Base-by-base conservation (phyloP, 2,888 invertebrate species). In the Diarsia brunnea region DNA sequence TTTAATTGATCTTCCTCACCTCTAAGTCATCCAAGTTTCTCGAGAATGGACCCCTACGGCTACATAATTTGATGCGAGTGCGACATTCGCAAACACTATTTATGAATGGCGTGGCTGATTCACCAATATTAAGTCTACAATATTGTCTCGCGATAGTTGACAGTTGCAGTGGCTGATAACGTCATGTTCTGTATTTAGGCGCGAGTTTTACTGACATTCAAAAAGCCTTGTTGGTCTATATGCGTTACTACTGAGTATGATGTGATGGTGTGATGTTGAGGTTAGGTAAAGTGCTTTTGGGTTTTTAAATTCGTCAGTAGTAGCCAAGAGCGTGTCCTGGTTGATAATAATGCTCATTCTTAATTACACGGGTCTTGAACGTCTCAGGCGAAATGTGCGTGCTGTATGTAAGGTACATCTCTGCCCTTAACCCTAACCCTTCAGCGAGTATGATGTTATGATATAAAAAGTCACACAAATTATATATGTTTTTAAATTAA, bases 31-130 rank as follows among this genome's bases (percentile, higher is more conserved):
- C 5, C 7, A 24, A 0, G n/a, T 4, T 53, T 53, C 53, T n/a
- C 4, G 4, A n/a, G 53, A n/a, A 53, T 53, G 0, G 53, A 4
- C 53, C n/a, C 5, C n/a, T 10, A 12, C 24, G 12, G 12, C 53
- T 53, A 53, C 4, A 49, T 49, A 53, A 53, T n/a, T 53, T 12
- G n/a, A 12, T 1, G 12, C 4, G 5, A 53, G 53, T 66, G 49
- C 27, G 27, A 10, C 49, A 38, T 19, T n/a, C 19, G 38, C 8
- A 3, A 49, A 19, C 69, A 24, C 10, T 5, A 10, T n/a, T 11
- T 47, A 63, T 47, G n/a, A 70, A 64, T 47, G 47, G n/a, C n/a
- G 12, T n/a, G 19, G 14, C 61, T 63, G 38, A 63, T 63, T 63
- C 61, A 63, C 61, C 61, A 31, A 31, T 21, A 31, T n/a, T 60